Evolutionary conservation across 2,888 invertebrate genomes (phyloP), one percentile per base, ranked within the genome.

Genomic region (Drosophila stalkeri): DNA sequence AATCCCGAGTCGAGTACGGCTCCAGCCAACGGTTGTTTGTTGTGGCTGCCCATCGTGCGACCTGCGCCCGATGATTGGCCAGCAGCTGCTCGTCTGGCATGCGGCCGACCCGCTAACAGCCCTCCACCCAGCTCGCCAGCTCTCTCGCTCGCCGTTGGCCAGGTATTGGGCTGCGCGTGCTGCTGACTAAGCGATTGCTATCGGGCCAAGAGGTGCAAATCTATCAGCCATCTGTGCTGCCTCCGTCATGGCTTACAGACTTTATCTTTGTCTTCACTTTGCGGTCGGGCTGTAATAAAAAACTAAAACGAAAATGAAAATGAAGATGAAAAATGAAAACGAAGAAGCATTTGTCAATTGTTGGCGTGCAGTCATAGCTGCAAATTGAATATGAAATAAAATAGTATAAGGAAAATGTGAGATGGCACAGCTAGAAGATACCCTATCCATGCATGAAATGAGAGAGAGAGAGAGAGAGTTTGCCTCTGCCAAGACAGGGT

Each of bases 171-270:
- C 44, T 27, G 47, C 47, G 55, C 55, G 55, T 49, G 49, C 49
- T 31, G 49, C 49, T 31, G 16, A 39, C 49, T 31, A 20, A 39
- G 39, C 60, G 37, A 41, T 55, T 27, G 39, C 41, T 41, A 59
- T 59, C 59, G 49, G 12, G 39, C 41, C 54, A 56, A 51, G 46
- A 33, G 49, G 47, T 68, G 39, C 61, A 77, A 64, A 70, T 77
- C 69, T 69, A 31, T 65, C 65, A 56, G 57, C 72, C 79, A 67
- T 68, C 72, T 79, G 79, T 59, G 69, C 39, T 23, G 39, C 74
- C 31, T 16, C 23, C 43, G 74, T 70, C 75, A 86, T 80, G 89
- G 71, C 77, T 82, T 66, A 80, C 75, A 64, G 78, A 86, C 77
- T 67, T 63, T 41, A 55, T 55, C 55, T 41, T 18, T 18, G 31